Base-by-base conservation (phyloP, 1,140 invertebrate genomes). In the Brachionus rubens region DNA sequence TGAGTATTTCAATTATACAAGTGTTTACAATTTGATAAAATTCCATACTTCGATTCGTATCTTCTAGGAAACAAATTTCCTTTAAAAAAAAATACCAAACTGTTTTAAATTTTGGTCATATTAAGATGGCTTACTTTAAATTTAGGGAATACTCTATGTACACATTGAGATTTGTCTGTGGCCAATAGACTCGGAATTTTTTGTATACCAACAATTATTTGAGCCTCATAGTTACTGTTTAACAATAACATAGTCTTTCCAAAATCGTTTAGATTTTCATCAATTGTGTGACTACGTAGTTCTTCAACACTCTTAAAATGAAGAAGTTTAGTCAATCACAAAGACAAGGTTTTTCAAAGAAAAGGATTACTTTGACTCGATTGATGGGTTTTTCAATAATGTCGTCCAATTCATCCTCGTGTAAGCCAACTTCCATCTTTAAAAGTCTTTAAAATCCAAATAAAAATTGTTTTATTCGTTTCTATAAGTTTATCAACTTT, bases 371-470 rank as follows among this genome's bases (percentile, higher is more conserved):
- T 43, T 65, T 65, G 40, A 65, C 59, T 43, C 59, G 4, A 43
- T 65, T 65, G 36, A 65, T 65, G n/a, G 59, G 59, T n/a, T 65
- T 65, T 65, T 65, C 59, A 19, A 65, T 65, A 19, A 65, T 24
- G 24, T 65, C 59, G 19, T 65, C 59, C 7, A 65, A 21, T 14
- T 65, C 59, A 36, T 65, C 59, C 21, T 65, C 59, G 36, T 65
- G 41, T 43, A 65, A 41, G 10, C 59, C 59, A 26, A 46, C 41
- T 5, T 65, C 59, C 59, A 65, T 65, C 12, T 43, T 24, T n/a
- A 9, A 19, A 10, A 3, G 33, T 36, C 33, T 36, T 9, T 5
- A 36, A 36, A 36, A 36, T 5, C 9, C 9, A 36, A 36, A 36
- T 36, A n/a, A n/a, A n/a, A n/a, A n/a, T n/a, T n/a, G n/a, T n/a